These are phyloP conservation scores for Glaucopsyche alexis DNA, from an alignment of 2,888 invertebrate genomes.

Conservation along the genomic window DNA sequence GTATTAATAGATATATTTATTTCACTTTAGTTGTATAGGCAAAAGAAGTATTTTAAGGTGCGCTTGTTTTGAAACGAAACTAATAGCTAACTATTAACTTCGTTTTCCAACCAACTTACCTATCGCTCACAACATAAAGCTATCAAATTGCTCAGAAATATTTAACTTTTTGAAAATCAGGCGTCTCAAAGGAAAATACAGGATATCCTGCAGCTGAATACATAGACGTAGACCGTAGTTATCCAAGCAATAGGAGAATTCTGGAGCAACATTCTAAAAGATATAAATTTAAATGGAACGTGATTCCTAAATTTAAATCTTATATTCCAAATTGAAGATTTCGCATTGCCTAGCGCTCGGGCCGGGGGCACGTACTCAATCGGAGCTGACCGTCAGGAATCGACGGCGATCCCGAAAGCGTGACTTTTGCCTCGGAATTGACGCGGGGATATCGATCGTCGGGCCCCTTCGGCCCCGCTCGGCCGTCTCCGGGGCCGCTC, in stretches of 20 bases:
- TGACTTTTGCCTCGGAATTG: conserved; percentile 77
- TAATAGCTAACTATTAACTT: no score
- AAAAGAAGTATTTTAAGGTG: no score
- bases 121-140: not conserved
- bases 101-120: no score
- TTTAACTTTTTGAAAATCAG: not conserved
- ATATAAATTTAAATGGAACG: conserved; percentile 28
- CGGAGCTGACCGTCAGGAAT: conserved; percentile 64
- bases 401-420: conserved; percentile 68
- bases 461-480: conserved; percentile 65
- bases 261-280: conserved; percentile 16
- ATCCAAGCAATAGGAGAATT: not conserved
- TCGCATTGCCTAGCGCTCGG: conserved; percentile 32
- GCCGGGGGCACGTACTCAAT: conserved; percentile 36
- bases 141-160: not conserved
- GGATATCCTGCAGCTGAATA: conserved; percentile 10
- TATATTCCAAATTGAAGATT: conserved; percentile 31
- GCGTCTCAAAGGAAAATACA: conserved; percentile 17
- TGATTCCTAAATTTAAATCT: conserved; percentile 29
- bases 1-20: no score
- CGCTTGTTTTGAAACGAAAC: no score
- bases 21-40: no score
- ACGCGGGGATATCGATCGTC: conserved; percentile 76
- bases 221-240: not conserved
- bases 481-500: conserved; percentile 65